Evolutionary conservation across 2,888 invertebrate genomes (phyloP).

Genomic region (Ophion costatus): DNA sequence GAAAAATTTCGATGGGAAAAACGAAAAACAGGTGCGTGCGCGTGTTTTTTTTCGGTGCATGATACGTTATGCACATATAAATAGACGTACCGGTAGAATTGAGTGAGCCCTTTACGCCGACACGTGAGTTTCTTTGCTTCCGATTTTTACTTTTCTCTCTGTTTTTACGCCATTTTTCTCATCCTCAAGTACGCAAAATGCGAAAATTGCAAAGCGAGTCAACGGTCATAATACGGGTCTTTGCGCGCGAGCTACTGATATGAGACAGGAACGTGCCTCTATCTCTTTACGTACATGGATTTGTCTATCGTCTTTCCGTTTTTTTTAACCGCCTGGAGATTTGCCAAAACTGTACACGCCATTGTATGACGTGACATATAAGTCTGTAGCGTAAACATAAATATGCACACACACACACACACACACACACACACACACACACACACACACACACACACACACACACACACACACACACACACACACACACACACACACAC

Average conservation of each 20-base stretch:
- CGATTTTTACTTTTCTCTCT: not conserved
- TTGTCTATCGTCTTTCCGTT: constrained; percentile 7
- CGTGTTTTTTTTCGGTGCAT: constrained; percentile 15
- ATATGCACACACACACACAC: not conserved
- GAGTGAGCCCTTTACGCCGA: constrained; percentile 39
- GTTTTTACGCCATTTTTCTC: not conserved
- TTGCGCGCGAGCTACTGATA: constrained; percentile 41
- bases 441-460: not conserved
- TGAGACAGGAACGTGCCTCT: constrained; percentile 47
- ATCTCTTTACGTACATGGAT: constrained; percentile 50
- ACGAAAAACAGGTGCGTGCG: constrained; percentile 12
- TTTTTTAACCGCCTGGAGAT: constrained; percentile 32
- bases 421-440: too few relatives aligned
- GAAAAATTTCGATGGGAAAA: constrained; percentile 64
- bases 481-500: not conserved
- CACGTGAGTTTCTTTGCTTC: not conserved
- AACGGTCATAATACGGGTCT: constrained; percentile 14
- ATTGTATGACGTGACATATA: constrained; percentile 35
- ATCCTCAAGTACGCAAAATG: not conserved
- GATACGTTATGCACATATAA: constrained; percentile 10
- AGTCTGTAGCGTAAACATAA: not conserved
- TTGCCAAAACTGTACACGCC: constrained; percentile 25
- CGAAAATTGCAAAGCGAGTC: not conserved
- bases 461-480: not conserved
- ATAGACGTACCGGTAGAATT: constrained; percentile 38